A percentile compares a stretch with the other conserved stretches of the same genome.
Conservation (phyloP, 2,888 invertebrate species). For the Coelogynopora nodosa region DNA sequence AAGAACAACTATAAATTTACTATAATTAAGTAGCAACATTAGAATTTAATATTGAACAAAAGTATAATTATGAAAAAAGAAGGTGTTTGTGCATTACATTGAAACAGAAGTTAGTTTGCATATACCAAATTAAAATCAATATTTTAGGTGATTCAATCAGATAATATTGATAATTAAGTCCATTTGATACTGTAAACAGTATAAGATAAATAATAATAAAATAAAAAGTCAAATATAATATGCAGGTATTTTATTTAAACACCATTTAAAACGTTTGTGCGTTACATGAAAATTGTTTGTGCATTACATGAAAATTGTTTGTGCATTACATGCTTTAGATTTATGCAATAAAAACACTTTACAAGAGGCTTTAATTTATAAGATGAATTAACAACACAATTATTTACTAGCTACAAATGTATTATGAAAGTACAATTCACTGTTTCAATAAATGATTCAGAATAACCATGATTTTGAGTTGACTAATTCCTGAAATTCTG, state of each 20-base stretch:
- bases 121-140: neutral
- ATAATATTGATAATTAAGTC: neutral
- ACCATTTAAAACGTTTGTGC: neutral
- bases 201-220: neutral
- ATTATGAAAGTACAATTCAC: neutral
- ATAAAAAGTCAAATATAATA: neutral
- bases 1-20: neutral
- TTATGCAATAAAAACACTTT: neutral
- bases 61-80: neutral
- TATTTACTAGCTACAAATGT: neutral
- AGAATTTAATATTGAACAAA: neutral
- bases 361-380: neutral
- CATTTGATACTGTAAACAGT: neutral
- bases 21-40: neutral
- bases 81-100: neutral
- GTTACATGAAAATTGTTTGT: too few species aligned
- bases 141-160: neutral
- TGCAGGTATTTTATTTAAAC: neutral
- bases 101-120: neutral
- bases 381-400: neutral
- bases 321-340: neutral
- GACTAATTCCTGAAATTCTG: conserved; percentile 19
- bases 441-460: conserved; percentile 20
- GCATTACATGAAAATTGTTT: neutral
- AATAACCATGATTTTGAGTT: conserved; percentile 23